Base-by-base conservation (phyloP, 1,140 invertebrate genomes). In the Drosophila bifasciata region DNA sequence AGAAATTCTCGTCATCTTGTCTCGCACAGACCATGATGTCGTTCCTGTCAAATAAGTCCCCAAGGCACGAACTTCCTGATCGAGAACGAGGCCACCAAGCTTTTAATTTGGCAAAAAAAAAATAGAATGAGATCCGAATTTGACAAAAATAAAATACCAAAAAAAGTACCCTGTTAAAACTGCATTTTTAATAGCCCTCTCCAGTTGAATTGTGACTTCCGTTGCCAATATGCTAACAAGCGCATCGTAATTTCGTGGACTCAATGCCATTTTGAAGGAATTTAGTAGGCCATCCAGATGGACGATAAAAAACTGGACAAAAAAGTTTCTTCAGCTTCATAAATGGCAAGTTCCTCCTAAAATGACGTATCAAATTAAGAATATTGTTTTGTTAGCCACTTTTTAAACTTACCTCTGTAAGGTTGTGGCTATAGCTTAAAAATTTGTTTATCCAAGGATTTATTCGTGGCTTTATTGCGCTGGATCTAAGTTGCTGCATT, bases 291-390 rank as follows among this genome's bases (percentile, higher is more conserved):
- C 94, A 92, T 98, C 97, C 28, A 98, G 92, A 91, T 97, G 96
- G 66, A 95, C 94, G 49, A 99, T 96, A 60, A 98, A 94, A 49
- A 94, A 96, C 90, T 98, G 96, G 17, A 95, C 95, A 92, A 98
- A n/a, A n/a, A 99, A 3, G 97, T 97, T 93, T 98, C 97, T 79
- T 96, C 96, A 1, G 97, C 96, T 93, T 99, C 98, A 90, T 97
- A 97, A 56, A 94, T 94, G 3, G 95, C 92, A 77, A 98, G 94
- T 90, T 98, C 96, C 69, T 98, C 97, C 95, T 97, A 77, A 40
- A 56, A 16, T 9, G 5, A 7, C 3, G 3, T 36, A 36, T 36
- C 43, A 66, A 21, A 2, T 25, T 17, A 3, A 0, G 19, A 39
- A 40, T 13, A 84, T 84, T 55, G 11, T 23, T 15, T 57, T 23